These are phyloP conservation scores for Triops longicaudatus DNA, from an alignment of 1,140 invertebrate species.

Conservation along the genomic window DNA sequence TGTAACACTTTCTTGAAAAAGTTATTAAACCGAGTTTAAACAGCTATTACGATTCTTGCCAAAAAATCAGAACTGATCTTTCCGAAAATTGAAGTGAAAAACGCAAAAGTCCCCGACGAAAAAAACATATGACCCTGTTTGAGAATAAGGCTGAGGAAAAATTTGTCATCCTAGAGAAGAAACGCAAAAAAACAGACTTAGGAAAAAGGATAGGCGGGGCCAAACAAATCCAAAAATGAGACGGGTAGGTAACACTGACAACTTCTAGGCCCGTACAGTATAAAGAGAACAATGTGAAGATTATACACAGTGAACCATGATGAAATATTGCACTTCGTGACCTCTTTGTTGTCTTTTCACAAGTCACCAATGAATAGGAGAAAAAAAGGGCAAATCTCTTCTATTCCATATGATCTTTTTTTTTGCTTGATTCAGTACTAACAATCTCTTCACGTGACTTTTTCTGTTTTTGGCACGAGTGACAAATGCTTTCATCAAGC, in stretches of 20 bases:
- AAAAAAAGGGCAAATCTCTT: background rate
- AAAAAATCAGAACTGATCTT: background rate
- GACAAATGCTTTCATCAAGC: background rate
- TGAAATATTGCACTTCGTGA: constrained; percentile 15
- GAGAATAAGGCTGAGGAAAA: constrained; percentile 15
- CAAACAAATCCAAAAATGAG: constrained; percentile 4
- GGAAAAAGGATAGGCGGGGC: background rate
- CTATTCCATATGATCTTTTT: background rate
- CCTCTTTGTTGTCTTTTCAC: background rate
- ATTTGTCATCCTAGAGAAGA: background rate
- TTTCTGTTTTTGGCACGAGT: background rate
- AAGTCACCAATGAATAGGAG: background rate
- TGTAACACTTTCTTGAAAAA: background rate
- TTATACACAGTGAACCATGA: background rate
- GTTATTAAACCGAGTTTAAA: background rate
- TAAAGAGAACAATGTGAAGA: background rate
- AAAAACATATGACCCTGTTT: constrained; percentile 9
- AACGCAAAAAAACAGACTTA: background rate
- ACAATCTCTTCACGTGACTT: background rate
- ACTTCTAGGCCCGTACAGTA: no score
- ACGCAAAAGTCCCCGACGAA: background rate
- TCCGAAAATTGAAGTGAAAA: background rate
- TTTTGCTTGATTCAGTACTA: background rate
- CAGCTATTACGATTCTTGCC: background rate
- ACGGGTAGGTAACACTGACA: background rate